Base-by-base conservation (phyloP, 2,113 vertebrate species). In the Proteles cristata region DNA sequence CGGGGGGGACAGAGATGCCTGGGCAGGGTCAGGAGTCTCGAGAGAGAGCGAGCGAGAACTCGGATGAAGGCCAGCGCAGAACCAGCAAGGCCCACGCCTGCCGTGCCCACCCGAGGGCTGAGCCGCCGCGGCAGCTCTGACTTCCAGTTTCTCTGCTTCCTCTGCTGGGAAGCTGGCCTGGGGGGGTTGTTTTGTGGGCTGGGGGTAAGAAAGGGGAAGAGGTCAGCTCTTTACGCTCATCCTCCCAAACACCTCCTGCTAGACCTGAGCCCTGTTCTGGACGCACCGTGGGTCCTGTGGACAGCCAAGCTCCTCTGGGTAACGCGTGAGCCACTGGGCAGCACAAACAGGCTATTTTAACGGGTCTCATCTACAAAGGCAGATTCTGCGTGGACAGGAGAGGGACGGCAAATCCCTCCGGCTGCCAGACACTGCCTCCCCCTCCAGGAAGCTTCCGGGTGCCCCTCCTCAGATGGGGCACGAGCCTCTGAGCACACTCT, bases 101-200 rank as follows among this genome's bases (percentile, higher is more conserved):
- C 50, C 25, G 25, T 0, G 21, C n/a, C 71, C 21, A n/a, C 53
- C 65, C 15, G 12, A n/a, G 23, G 33, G 9, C 21, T 14, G 11
- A 19, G 35, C 12, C 3, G 0, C 0, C 3, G 2, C 0, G 3
- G 43, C 55, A 4, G 65, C n/a, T 39, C 43, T 0, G 26, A 79
- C 35, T 65, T 28, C 76, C 76, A 65, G 43, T 17, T 66, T 58
- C 88, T 39, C 23, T 7, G 50, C 82, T 58, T 80, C 39, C 2
- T 4, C 39, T 0, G 21, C 79, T 31, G 26, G 77, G 69, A 92
- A 76, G 80, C 9, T 11, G 21, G 65, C 26, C 14, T 33, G 63
- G 74, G 86, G 39, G 63, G 50, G 69, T 12, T 81, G 71, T 53
- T 63, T 76, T 55, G 73, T 4, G 10, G 69, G 71, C 19, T 33